A percentile compares a stretch with the other conserved stretches of the same genome.
Evolutionary conservation across 2,888 invertebrate species (phyloP).

Genomic region (Acanthosoma haemorrhoidale): DNA sequence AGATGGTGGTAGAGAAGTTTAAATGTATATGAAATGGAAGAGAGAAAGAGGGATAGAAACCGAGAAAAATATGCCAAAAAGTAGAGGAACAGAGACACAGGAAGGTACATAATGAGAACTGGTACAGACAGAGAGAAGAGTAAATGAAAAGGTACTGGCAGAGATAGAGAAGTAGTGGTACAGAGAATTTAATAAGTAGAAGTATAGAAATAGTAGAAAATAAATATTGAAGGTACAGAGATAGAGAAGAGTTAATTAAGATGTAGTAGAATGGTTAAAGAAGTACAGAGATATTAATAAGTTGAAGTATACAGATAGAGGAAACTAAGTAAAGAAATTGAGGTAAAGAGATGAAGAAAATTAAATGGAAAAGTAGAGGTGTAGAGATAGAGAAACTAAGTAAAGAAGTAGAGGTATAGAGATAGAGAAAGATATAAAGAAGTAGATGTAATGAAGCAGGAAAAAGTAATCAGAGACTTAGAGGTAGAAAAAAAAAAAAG

Average conservation of each 20-base stretch:
- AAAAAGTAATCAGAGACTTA: background rate
- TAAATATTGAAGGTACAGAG: too few relatives aligned
- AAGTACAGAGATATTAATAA: background rate
- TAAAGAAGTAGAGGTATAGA: conserved; percentile 11
- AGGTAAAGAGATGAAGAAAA: background rate
- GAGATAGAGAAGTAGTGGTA: too few relatives aligned
- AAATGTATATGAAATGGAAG: background rate
- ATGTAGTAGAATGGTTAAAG: too few relatives aligned
- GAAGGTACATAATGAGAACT: too few relatives aligned
- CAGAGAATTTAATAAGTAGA: too few relatives aligned
- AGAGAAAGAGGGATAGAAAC: background rate
- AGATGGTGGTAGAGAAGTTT: too few relatives aligned
- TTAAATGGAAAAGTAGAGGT: background rate
- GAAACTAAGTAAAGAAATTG: background rate
- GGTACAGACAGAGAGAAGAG: too few relatives aligned
- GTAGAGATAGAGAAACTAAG: conserved; percentile 20
- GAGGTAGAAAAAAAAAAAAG: too few relatives aligned
- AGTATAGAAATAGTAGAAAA: too few relatives aligned
- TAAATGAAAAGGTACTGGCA: too few relatives aligned
- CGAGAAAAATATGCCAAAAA: background rate
- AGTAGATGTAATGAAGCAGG: background rate
- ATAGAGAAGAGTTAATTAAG: too few relatives aligned
- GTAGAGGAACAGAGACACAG: background rate
- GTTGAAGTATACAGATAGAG: background rate
- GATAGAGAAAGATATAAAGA: background rate